Base-by-base conservation (phyloP, 2,797 vertebrate species). In the Agapornis canus region DNA sequence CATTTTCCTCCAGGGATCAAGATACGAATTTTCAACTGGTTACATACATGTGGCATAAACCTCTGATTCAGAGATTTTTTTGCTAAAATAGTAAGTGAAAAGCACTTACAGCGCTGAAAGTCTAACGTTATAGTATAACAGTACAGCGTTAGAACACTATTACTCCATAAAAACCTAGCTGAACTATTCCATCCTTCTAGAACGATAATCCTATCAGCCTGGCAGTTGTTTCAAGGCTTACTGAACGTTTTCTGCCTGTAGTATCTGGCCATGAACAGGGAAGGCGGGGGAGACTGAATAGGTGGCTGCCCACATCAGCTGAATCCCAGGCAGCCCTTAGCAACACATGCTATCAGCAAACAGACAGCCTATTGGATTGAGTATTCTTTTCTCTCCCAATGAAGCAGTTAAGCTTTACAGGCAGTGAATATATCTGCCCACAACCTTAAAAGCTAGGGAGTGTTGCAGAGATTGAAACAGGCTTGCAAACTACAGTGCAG, bases 281-380 rank as follows among this genome's bases (percentile, higher is more conserved):
- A 27, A 32, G 54, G 20, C 11, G 6, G 21, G 4, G 11, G 4
- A 15, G 19, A 37, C 71, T 0, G 4, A 79, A 56, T n/a, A 57
- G 40, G 72, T 49, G 52, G 21, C 59, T 86, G 73, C 81, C 20
- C 47, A 51, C 47, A 78, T 66, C 32, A 77, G 82, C 78, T 40
- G 75, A 82, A 86, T 64, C 26, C 54, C 45, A 82, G 79, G 73
- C 68, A 84, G 72, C 69, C 91, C 92, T 87, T 83, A 86, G 93
- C 84, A 95, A 95, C 87, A 92, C 77, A 72, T 0, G 1, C 80
- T 22, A 89, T 65, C 84, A 56, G 43, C 7, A 47, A 63, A 66
- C 15, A 1, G 11, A 10, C 59, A 90, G 82, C 94, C 89, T 75
- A 78, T 37, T 14, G 59, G 68, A 82, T 20, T 5, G 1, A 7